Conservation (phyloP, 1,140 invertebrate genomes). For the Caenorhabditis tropicalis region DNA sequence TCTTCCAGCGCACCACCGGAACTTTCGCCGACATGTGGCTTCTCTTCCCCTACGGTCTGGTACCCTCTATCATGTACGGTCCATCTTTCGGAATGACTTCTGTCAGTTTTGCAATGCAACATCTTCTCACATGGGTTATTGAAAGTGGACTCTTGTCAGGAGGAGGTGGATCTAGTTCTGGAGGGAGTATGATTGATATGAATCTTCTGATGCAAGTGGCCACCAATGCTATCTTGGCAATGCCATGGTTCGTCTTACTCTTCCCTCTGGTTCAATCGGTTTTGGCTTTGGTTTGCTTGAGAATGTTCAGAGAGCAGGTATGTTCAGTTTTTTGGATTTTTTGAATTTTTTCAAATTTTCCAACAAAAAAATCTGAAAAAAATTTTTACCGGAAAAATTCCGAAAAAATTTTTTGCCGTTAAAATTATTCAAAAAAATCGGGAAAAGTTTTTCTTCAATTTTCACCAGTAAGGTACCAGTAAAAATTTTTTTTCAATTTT, state of each 20-base stretch:
- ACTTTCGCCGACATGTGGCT: conserved; percentile 52
- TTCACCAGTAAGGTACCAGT: no score
- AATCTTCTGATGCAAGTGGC: conserved; percentile 41
- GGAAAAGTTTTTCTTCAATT: no score
- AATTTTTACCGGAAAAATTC: no score
- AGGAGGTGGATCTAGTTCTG: background rate
- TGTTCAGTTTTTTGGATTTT: no score
- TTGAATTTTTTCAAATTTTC: background rate
- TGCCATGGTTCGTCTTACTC: conserved; percentile 51
- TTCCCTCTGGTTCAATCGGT: conserved; percentile 50
- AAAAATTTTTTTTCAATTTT: no score
- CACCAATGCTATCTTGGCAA: background rate
- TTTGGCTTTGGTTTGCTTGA: conserved; percentile 47
- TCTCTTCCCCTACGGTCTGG: conserved; percentile 45
- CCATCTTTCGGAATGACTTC: conserved; percentile 47
- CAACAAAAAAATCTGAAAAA: no score
- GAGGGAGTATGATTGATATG: conserved; percentile 2
- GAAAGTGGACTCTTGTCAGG: conserved; percentile 22
- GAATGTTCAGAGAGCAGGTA: conserved; percentile 48
- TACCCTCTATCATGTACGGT: conserved; percentile 35
- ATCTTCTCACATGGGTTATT: conserved; percentile 22
- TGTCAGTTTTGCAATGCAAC: conserved; percentile 36
- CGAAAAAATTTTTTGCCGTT: no score
- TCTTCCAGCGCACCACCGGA: conserved; percentile 35
- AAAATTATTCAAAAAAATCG: no score